Evolutionary conservation across 2,888 invertebrate genomes (phyloP).

Genomic region (Apamea sordens): DNA sequence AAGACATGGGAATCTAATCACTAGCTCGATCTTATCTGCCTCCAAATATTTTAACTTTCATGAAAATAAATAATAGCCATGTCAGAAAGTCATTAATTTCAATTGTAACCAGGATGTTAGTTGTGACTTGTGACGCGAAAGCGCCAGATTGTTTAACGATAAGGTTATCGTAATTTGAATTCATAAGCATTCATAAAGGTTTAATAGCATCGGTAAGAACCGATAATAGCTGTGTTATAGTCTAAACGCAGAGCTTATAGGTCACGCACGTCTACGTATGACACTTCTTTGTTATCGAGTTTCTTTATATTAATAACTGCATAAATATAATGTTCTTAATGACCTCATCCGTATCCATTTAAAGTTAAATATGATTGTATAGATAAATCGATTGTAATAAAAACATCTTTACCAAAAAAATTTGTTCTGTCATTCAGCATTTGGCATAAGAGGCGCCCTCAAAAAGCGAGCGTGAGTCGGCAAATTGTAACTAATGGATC

Average conservation of each 20-base stretch:
- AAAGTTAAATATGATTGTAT: slow-evolving; percentile 20
- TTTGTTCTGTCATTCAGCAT: slow-evolving; percentile 64
- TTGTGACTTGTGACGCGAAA: slow-evolving; percentile 74
- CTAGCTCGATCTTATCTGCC: slow-evolving; percentile 77
- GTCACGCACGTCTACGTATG: slow-evolving; percentile 41
- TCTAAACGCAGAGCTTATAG: slow-evolving; percentile 28
- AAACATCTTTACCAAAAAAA: slow-evolving; percentile 64
- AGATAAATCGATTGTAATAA: slow-evolving; percentile 52
- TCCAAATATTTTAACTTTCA: slow-evolving; percentile 75
- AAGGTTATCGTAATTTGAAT: slow-evolving; percentile 71
- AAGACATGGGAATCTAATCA: slow-evolving; percentile 83
- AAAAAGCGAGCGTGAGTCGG: slow-evolving; percentile 85
- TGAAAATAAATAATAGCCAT: slow-evolving; percentile 73
- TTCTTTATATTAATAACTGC: slow-evolving; percentile 11
- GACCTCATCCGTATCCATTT: not conserved
- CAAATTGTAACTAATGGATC: slow-evolving; percentile 86
- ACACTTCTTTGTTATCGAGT: slow-evolving; percentile 15
- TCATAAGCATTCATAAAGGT: slow-evolving; percentile 68
- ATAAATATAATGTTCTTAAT: slow-evolving; percentile 17
- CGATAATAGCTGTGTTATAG: slow-evolving; percentile 56
- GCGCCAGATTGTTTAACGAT: slow-evolving; percentile 76
- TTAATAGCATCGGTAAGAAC: slow-evolving; percentile 59
- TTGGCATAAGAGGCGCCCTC: slow-evolving; percentile 74
- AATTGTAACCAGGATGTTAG: slow-evolving; percentile 81
- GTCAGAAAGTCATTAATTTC: slow-evolving; percentile 83